Percentiles rank a stretch among this genome's conserved stretches.
phyloP scores from a whole-genome alignment of 2,113 vertebrate species.

The Rhinopithecus roxellana region DNA sequence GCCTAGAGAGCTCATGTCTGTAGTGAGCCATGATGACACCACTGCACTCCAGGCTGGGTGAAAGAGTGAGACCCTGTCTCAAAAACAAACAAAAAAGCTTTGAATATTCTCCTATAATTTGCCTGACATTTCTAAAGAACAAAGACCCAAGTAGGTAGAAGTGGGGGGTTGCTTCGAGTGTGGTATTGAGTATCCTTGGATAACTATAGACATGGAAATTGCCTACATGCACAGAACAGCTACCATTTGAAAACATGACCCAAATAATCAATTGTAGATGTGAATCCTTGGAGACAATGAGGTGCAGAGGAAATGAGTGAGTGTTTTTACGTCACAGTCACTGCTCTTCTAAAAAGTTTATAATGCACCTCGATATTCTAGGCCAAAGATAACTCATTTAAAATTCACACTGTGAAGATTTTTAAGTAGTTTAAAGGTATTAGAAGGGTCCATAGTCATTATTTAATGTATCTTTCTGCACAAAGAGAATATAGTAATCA shows the following conservation, averaged over 20 bases:
- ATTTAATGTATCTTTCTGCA: neutral
- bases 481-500: neutral
- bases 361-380: neutral
- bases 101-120: neutral
- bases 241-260: slow-evolving; percentile 12
- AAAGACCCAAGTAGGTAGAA: neutral
- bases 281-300: neutral
- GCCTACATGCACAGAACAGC: neutral
- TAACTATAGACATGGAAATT: slow-evolving; percentile 38
- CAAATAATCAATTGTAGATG: slow-evolving; percentile 24
- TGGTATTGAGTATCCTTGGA: neutral
- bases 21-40: too few species aligned
- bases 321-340: neutral
- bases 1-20: too few species aligned
- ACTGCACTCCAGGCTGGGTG: too few species aligned
- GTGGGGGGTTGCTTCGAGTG: neutral
- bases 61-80: too few species aligned
- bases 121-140: neutral
- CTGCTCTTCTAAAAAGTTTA: neutral
- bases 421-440: neutral
- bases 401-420: neutral
- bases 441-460: neutral
- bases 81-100: neutral
- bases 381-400: neutral
- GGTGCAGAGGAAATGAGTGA: neutral